These are phyloP conservation scores for Elanus axillaris DNA, from an alignment of 2,113 vertebrate genomes.

Conservation along the genomic window DNA sequence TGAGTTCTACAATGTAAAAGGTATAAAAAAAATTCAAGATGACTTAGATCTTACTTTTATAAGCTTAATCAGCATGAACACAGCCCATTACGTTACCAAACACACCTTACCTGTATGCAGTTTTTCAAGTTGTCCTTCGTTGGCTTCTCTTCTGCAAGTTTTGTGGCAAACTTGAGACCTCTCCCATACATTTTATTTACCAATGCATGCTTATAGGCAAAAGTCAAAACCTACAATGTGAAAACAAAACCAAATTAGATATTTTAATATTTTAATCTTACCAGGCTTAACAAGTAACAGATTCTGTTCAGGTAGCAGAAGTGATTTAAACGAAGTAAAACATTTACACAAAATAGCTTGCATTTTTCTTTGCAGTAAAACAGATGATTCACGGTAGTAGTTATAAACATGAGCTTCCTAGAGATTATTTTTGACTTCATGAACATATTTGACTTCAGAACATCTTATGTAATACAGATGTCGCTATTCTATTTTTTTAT, in stretches of 20 bases:
- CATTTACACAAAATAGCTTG: not conserved
- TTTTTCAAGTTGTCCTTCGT: slow-evolving; percentile 96
- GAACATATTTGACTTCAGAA: not conserved
- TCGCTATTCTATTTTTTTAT: not conserved
- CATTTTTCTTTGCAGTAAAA: not conserved
- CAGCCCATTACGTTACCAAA: not conserved
- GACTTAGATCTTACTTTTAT: not conserved
- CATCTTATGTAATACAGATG: not conserved
- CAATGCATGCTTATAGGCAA: slow-evolving; percentile 96
- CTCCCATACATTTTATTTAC: slow-evolving; percentile 94
- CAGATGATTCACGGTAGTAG: not conserved
- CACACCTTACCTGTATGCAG: slow-evolving; percentile 86
- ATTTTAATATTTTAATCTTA: not conserved
- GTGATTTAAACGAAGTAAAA: not conserved
- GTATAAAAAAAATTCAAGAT: not conserved
- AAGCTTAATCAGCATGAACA: not conserved
- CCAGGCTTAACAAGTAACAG: not conserved
- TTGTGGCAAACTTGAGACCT: slow-evolving; percentile 92
- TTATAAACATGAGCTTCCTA: not conserved
- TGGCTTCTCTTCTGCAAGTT: slow-evolving; percentile 95
- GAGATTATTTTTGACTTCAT: not conserved
- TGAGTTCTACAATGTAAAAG: not conserved
- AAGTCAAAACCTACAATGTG: slow-evolving; percentile 84
- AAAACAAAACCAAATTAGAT: not conserved
- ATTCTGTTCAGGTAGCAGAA: not conserved